Conservation (phyloP, 2,113 vertebrate species). For the Procavia capensis region DNA sequence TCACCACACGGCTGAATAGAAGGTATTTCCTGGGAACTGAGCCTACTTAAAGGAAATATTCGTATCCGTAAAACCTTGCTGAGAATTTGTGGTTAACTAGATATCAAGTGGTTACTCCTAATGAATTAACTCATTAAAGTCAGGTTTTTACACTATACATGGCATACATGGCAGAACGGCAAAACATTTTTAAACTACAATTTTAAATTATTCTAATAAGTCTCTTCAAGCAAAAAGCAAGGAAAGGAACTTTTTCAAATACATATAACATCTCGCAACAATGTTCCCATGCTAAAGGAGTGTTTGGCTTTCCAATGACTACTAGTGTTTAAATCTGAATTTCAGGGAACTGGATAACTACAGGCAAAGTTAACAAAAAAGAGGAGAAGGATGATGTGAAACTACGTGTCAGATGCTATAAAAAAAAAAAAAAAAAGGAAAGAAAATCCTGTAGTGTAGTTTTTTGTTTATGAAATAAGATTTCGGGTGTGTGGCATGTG, state of each 20-base stretch:
- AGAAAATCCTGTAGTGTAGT: neutral
- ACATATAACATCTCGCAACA: constrained; percentile 33
- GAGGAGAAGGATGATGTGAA: neutral
- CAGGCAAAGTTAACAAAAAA: constrained; percentile 30
- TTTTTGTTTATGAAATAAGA: constrained; percentile 32
- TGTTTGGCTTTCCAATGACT: constrained; percentile 10
- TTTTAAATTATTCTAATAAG: constrained; percentile 12
- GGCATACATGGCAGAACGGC: neutral
- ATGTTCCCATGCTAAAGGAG: neutral
- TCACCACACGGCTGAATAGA: neutral
- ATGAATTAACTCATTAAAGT: constrained; percentile 31
- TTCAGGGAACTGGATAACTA: neutral
- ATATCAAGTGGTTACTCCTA: neutral
- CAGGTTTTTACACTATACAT: neutral
- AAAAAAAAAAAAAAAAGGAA: neutral
- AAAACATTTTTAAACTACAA: neutral
- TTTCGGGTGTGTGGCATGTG: neutral
- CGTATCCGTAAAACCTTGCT: constrained; percentile 20
- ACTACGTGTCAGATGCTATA: neutral
- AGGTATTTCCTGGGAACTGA: neutral
- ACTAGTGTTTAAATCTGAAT: constrained; percentile 64
- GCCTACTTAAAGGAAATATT: neutral
- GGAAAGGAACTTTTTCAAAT: constrained; percentile 23
- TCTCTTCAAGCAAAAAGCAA: constrained; percentile 30
- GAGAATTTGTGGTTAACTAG: neutral